Evolutionary conservation across 2,797 vertebrate genomes (phyloP).

Genomic region (Pseudochaenichthys georgianus): DNA sequence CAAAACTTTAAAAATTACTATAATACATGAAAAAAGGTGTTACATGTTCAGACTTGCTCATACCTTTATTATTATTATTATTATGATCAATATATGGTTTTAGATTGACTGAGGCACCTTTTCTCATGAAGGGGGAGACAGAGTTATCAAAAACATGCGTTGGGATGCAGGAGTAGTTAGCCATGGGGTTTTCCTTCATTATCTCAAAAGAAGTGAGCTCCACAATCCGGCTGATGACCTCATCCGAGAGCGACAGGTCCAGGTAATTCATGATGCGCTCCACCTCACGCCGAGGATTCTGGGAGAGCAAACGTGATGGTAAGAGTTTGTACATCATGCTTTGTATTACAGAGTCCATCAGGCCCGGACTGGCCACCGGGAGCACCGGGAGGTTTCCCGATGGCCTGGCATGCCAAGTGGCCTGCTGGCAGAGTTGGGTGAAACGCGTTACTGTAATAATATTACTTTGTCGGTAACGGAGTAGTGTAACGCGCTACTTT

Average conservation of each 20-base stretch:
- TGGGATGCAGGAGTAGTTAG: slow-evolving; percentile 88
- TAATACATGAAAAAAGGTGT: not conserved
- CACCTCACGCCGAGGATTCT: slow-evolving; percentile 90
- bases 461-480: too few species aligned
- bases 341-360: not conserved
- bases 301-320: slow-evolving; percentile 10
- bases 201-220: slow-evolving; percentile 88
- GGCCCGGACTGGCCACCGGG: too few species aligned
- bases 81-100: too few species aligned
- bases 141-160: slow-evolving; percentile 81
- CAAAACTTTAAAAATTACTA: not conserved
- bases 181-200: slow-evolving; percentile 92
- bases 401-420: too few species aligned
- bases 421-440: too few species aligned
- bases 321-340: not conserved
- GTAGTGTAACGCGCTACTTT: too few species aligned
- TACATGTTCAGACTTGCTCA: not conserved
- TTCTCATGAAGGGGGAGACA: slow-evolving; percentile 92
- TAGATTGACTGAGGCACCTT: slow-evolving; percentile 81
- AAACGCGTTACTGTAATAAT: too few species aligned
- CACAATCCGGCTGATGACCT: slow-evolving; percentile 81
- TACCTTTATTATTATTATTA: not conserved
- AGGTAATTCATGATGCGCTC: slow-evolving; percentile 88
- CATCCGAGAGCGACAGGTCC: slow-evolving; percentile 82
- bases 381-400: too few species aligned